A percentile compares a stretch with the other conserved stretches of the same genome.
Evolutionary conservation across 2,888 invertebrate species (phyloP).

Genomic region (Dasypolia templi): DNA sequence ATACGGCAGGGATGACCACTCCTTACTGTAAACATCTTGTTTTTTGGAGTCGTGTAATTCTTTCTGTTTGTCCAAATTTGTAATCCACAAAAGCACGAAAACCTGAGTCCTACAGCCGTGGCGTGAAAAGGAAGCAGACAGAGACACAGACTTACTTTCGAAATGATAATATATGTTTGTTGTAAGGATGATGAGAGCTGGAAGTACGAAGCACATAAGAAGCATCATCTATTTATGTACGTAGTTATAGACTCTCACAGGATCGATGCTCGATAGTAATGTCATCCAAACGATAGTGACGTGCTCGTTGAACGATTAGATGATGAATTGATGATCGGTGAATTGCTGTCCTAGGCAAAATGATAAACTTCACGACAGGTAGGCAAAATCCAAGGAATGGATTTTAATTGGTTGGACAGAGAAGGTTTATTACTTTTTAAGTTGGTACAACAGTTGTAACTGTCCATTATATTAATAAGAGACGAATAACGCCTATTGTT

Average conservation of each 20-base stretch:
- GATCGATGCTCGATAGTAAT: neutral
- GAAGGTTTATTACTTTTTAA: slow-evolving; percentile 26
- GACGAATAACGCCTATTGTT: neutral
- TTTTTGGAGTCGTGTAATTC: neutral
- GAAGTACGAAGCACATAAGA: too few species aligned
- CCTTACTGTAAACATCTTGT: neutral
- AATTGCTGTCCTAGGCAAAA: neutral
- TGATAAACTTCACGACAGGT: slow-evolving; percentile 7
- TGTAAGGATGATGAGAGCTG: neutral
- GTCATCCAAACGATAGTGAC: neutral
- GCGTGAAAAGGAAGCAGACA: neutral
- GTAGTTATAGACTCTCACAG: neutral
- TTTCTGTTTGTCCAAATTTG: neutral
- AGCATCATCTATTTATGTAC: neutral
- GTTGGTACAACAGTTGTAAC: slow-evolving; percentile 24
- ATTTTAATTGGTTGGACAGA: slow-evolving; percentile 39
- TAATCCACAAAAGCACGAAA: neutral
- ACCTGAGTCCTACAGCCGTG: too few species aligned
- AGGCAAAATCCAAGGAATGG: slow-evolving; percentile 34
- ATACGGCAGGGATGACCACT: slow-evolving; percentile 73
- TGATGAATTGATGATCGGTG: neutral
- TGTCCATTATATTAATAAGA: slow-evolving; percentile 9
- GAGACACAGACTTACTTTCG: neutral
- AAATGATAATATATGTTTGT: neutral
- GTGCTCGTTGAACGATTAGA: neutral